Conservation (phyloP, 1,140 invertebrate genomes). For the Microvelia longipes region DNA sequence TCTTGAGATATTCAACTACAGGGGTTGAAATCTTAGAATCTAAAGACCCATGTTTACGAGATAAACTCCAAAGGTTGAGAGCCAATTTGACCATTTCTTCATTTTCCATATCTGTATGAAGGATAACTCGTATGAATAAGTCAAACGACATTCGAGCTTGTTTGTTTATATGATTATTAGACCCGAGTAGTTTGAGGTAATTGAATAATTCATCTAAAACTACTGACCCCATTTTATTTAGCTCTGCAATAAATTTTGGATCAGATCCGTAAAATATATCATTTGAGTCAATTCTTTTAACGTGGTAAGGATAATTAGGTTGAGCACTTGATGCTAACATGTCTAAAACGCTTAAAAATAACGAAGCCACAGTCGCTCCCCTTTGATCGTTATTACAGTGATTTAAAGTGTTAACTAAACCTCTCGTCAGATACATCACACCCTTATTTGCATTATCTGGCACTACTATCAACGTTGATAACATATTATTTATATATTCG, state of each 20-base stretch:
- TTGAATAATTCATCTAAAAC: slow-evolving; percentile 61
- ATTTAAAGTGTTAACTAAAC: slow-evolving; percentile 55
- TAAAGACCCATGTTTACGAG: slow-evolving; percentile 40
- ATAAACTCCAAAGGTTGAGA: slow-evolving; percentile 61
- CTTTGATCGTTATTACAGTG: slow-evolving; percentile 47
- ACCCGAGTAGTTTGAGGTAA: slow-evolving; percentile 48
- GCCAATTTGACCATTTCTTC: slow-evolving; percentile 44
- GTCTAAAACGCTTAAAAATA: slow-evolving; percentile 57
- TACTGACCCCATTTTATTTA: slow-evolving; percentile 60
- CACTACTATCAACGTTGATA: slow-evolving; percentile 69
- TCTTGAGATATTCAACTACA: not conserved
- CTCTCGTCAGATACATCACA: slow-evolving; percentile 57
- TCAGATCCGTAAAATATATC: slow-evolving; percentile 83
- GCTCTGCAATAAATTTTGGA: slow-evolving; percentile 63
- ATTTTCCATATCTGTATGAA: slow-evolving; percentile 48
- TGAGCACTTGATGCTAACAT: slow-evolving; percentile 55
- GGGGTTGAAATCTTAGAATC: slow-evolving; percentile 37
- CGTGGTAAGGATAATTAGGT: slow-evolving; percentile 63
- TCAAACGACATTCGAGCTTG: slow-evolving; percentile 53
- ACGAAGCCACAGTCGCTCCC: slow-evolving; percentile 35
- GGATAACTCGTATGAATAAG: slow-evolving; percentile 52
- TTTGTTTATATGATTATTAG: slow-evolving; percentile 40
- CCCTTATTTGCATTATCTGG: slow-evolving; percentile 79
- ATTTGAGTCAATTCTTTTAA: slow-evolving; percentile 83
- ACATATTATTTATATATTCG: slow-evolving; percentile 56